Evolutionary conservation across 1,140 invertebrate genomes (phyloP).

Genomic region (Drosophila nasuta): DNA sequence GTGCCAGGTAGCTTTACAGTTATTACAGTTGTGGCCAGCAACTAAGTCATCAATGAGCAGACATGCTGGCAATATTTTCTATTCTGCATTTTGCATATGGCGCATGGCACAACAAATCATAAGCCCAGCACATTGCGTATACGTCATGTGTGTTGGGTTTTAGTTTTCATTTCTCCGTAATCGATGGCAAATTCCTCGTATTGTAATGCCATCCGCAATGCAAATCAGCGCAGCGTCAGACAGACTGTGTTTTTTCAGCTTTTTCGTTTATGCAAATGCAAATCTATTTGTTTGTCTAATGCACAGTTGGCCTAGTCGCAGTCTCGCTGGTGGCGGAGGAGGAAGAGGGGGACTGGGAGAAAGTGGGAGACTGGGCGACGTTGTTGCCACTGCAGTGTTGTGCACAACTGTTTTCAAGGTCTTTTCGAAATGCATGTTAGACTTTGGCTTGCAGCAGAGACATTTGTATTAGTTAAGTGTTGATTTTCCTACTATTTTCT

Average conservation of each 20-base stretch:
- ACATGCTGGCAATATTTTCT: not conserved
- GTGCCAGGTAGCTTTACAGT: conserved; percentile 69
- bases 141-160: conserved; percentile 53
- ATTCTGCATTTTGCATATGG: too few species aligned
- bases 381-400: conserved; percentile 8
- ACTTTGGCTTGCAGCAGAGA: conserved; percentile 20
- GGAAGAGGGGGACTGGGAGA: too few species aligned
- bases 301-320: conserved; percentile 13
- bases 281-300: conserved; percentile 14
- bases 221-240: conserved; percentile 19
- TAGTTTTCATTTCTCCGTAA: conserved; percentile 61
- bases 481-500: not conserved
- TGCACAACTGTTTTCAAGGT: conserved; percentile 44
- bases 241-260: conserved; percentile 44
- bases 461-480: not conserved
- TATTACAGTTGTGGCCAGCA: conserved; percentile 73
- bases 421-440: not conserved
- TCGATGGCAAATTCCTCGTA: conserved; percentile 64
- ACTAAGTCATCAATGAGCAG: conserved; percentile 46
- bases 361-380: not conserved
- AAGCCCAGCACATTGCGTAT: conserved; percentile 47
- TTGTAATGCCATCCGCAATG: conserved; percentile 49
- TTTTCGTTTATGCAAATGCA: conserved; percentile 15
- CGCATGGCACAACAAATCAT: not conserved
- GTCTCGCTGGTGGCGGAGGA: too few species aligned